Conservation (phyloP, 2,113 vertebrate genomes). For the Acanthochromis polyacanthus region DNA sequence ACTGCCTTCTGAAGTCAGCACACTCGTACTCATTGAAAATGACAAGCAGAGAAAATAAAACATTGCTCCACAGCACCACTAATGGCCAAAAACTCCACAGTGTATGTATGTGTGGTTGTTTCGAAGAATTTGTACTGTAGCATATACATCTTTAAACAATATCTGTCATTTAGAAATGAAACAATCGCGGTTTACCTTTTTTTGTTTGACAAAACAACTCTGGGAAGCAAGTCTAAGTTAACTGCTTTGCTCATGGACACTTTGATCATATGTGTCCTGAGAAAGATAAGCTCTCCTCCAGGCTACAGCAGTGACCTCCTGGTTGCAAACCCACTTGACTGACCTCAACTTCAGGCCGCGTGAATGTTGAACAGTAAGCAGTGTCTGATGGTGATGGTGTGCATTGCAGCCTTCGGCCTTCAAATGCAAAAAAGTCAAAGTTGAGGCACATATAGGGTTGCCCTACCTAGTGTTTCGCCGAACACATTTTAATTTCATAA, state of each 20-base stretch:
- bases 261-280: not conserved
- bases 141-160: not conserved
- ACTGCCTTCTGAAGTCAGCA: not conserved
- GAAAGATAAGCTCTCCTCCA: not conserved
- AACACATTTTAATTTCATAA: conserved; percentile 32
- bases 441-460: conserved; percentile 11
- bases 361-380: conserved; percentile 33
- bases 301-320: conserved; percentile 19
- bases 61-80: not conserved
- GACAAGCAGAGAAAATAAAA: not conserved
- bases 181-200: not conserved
- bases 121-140: not conserved
- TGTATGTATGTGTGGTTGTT: not conserved
- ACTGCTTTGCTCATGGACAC: not conserved
- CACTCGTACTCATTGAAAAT: not conserved
- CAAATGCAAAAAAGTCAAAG: conserved; percentile 32
- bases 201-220: not conserved
- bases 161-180: not conserved
- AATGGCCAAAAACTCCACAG: not conserved
- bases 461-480: conserved; percentile 4
- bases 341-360: conserved; percentile 22
- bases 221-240: not conserved
- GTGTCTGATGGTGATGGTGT: conserved; percentile 10
- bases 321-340: conserved; percentile 28
- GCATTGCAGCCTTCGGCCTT: conserved; percentile 12